Base-by-base conservation (phyloP, 1,140 invertebrate species). In the Drosophila punjabiensis region DNA sequence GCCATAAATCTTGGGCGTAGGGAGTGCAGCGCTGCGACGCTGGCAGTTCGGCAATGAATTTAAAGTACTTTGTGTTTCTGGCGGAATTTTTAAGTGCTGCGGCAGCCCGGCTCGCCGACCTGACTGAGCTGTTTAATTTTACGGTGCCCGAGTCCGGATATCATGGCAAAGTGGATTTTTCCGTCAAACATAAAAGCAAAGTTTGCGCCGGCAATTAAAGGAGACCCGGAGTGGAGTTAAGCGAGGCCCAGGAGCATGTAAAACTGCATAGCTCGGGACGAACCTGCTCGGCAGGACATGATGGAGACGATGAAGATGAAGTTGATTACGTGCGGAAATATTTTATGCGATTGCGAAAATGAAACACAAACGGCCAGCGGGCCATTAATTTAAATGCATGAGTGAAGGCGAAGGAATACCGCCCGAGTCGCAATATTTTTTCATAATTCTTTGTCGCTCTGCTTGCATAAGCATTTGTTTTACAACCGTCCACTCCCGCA, bases 111-210 rank as follows among this genome's bases (percentile, higher is more conserved):
- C 65, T 53, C 9, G 18, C 32, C 47, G 33, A 53, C 41, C 59
- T 48, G 32, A 58, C 66, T 52, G 43, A 55, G 48, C 63, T 87
- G 78, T 64, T 89, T 88, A 81, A 85, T 82, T 89, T 89, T 70
- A 81, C 73, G 56, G 45, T 52, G 64, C 78, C 28, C 39, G 30
- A 48, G 60, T 53, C 85, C 86, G 85, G 85, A 89, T 89, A 85
- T 90, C 86, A 90, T 62, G 65, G 85, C 86, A 89, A 89, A 89
- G 86, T 89, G 86, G 79, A 90, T 89, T 89, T 90, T 89, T 89
- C 85, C 85, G 85, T 89, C 78, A 90, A 85, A 82, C 81, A 89
- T 85, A 90, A 89, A 90, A 82, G 84, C 71, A 88, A 80, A 85
- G 59, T 89, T 85, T 69, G 62, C 73, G 47, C 55, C 75, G 74